Evolutionary conservation across 2,113 vertebrate species (phyloP), one percentile per base, ranked within the genome.

Genomic region (Rana temporaria): DNA sequence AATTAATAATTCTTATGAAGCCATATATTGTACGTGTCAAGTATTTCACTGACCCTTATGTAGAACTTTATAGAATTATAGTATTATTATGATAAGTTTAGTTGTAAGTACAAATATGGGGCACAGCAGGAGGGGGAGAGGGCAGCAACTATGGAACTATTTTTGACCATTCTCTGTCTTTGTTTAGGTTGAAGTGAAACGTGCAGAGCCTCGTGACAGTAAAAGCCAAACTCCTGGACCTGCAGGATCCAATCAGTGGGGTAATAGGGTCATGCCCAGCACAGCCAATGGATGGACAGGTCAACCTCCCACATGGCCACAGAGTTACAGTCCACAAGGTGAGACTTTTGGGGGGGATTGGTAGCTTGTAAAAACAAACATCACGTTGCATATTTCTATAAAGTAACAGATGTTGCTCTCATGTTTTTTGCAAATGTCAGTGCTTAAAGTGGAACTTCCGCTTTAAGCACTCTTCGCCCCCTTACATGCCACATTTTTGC

Each of bases 111-210:
- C 89, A 90, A 84, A 73, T 86, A 87, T 89, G 93, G 42, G 92
- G 94, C 90, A 91, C 92, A 90, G 92, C 87, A 91, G 89, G 87
- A 87, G 93, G 42, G 92, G 93, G 85, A 93, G 89, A 91, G 91
- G 90, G 90, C 89, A 75, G 84, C 8, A 19, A 4, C 38, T 20
- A 19, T 42, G 52, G 77, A 63, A 55, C 64, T 71, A 30, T 88
- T n/a, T 74, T 87, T 87, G 85, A 87, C 94, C 96, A 85, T 95
- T 87, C 85, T 72, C 82, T 42, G 68, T 82, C 89, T 94, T 83
- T 95, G 90, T 96, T 88, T 89, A 99, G 98, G 98, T 99, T 94
- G 98, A 99, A 92, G 98, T 99, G 87, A 99, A 99, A 86, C 97
- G 98, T 4, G 98, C 98, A 0, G 98, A 99, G 57, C 98, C 98